phyloP scores from a whole-genome alignment of 2,113 vertebrate genomes.

The Malurus alboscapulatus region DNA sequence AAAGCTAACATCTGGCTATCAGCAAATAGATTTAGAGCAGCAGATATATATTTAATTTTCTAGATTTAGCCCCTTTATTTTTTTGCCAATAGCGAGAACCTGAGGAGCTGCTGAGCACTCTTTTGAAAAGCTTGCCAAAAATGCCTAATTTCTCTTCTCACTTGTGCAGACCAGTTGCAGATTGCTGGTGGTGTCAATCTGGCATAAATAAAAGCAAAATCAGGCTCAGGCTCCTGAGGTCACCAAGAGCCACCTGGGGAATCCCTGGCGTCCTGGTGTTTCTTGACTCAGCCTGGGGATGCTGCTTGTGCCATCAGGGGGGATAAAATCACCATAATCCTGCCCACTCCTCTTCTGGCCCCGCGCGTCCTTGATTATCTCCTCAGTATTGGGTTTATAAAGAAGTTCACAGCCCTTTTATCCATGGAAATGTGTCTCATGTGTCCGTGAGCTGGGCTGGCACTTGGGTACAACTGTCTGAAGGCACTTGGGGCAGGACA shows the following conservation, averaged over 20 bases:
- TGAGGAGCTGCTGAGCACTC: neutral
- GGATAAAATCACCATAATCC: neutral
- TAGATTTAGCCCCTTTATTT: conserved; percentile 39
- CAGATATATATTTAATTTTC: conserved; percentile 40
- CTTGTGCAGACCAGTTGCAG: neutral
- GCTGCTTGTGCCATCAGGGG: neutral
- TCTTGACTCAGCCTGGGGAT: neutral
- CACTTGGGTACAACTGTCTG: accelerated
- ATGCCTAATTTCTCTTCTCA: neutral
- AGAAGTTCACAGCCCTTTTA: neutral
- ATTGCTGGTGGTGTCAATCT: neutral
- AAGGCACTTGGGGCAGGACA: neutral
- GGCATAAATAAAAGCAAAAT: neutral
- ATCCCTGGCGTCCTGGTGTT: neutral
- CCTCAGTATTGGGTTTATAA: neutral
- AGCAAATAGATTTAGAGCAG: conserved; percentile 6
- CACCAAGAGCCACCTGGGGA: neutral
- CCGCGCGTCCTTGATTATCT: accelerated
- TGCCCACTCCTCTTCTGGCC: neutral
- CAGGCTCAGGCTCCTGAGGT: neutral
- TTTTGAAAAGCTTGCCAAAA: conserved; percentile 53
- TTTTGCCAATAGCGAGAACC: neutral
- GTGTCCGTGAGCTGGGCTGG: neutral
- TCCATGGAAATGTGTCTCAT: accelerated
- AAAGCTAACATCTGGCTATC: conserved; percentile 52